Evolutionary conservation across 2,113 vertebrate genomes (phyloP).

Genomic region (Conger conger): DNA sequence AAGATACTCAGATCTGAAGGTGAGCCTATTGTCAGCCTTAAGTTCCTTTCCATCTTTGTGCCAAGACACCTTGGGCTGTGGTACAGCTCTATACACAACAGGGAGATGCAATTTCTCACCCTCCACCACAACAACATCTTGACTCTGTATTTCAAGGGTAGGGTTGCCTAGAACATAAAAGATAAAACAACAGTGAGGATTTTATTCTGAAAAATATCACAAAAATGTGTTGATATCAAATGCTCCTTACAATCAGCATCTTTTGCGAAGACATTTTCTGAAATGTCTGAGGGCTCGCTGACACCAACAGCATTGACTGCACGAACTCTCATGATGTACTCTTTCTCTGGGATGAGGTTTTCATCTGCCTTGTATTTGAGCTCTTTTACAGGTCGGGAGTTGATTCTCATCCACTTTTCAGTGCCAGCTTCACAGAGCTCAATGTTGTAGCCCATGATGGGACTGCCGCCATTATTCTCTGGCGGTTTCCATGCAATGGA

Average conservation of each 20-base stretch:
- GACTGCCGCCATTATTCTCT: constrained; percentile 88
- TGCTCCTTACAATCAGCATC: constrained; percentile 93
- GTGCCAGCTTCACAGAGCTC: constrained; percentile 92
- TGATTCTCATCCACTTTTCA: constrained; percentile 96
- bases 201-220: constrained; percentile 10
- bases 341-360: constrained; percentile 91
- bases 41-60: constrained; percentile 87
- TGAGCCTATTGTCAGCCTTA: constrained; percentile 79
- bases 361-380: constrained; percentile 89
- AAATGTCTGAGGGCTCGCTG: constrained; percentile 90
- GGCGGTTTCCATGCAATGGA: constrained; percentile 92
- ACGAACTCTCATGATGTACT: constrained; percentile 89
- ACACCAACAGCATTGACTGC: constrained; percentile 90
- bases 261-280: constrained; percentile 91
- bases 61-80: constrained; percentile 86
- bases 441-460: constrained; percentile 91
- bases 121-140: constrained; percentile 87
- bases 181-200: background rate
- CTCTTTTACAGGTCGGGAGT: constrained; percentile 90
- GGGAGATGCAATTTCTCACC: constrained; percentile 89
- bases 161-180: constrained; percentile 75
- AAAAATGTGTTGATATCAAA: constrained; percentile 3
- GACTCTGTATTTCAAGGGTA: constrained; percentile 80
- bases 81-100: constrained; percentile 88
- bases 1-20: constrained; percentile 82